These are phyloP conservation scores for Parazoanthus atlanticus DNA, from an alignment of 92 coral and sea anemone species.

Conservation along the genomic window DNA sequence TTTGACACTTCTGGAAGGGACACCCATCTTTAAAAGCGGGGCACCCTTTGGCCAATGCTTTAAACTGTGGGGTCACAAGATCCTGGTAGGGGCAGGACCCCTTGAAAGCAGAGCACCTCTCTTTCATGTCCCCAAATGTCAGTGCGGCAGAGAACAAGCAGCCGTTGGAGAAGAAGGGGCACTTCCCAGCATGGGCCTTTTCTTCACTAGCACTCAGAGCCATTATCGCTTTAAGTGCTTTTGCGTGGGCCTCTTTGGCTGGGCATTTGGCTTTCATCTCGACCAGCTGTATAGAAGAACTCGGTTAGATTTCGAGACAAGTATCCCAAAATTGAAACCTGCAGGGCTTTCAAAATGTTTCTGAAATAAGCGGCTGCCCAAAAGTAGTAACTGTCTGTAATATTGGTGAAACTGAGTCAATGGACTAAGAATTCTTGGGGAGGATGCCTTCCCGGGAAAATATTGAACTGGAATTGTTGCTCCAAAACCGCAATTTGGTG, in stretches of 20 bases:
- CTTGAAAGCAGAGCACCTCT: not conserved
- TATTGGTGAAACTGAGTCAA: no score
- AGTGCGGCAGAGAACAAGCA: conserved; percentile 14
- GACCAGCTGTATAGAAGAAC: not conserved
- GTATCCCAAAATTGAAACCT: no score
- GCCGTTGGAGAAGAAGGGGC: not conserved
- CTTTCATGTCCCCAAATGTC: conserved; percentile 13
- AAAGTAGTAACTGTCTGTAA: no score
- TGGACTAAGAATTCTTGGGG: no score
- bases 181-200: not conserved
- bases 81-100: not conserved
- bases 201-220: not conserved
- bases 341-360: no score
- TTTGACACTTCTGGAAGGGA: not conserved
- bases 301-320: no score
- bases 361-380: no score
- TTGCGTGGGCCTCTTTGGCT: not conserved
- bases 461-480: no score
- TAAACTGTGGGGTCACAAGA: not conserved
- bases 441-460: no score
- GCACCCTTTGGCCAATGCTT: conserved; percentile 12
- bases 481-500: no score
- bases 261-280: no score
- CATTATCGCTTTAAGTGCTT: not conserved
- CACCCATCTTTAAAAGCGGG: not conserved